Evolutionary conservation across 2,113 vertebrate species (phyloP), one percentile per base, ranked within the genome.

Genomic region (Petaurus breviceps): DNA sequence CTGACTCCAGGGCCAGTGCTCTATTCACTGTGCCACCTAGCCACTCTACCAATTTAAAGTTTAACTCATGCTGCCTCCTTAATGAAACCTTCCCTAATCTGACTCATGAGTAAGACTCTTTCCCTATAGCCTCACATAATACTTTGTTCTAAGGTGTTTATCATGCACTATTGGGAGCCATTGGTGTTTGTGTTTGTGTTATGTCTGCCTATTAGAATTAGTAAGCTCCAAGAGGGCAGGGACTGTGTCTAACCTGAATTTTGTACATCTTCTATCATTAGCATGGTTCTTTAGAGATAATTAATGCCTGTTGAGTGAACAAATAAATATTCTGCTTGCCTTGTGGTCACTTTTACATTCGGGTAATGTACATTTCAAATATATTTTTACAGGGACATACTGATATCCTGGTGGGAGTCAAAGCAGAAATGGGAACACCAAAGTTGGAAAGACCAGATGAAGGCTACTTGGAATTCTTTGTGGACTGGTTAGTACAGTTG

Each of bases 391-490:
- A 99, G 99, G 99, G 99, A 0, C 99, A 99, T 98, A 99, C 99
- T 2, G 99, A 99, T 91, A 99, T 99, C 96, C 98, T 99, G 52
- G 99, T 99, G 24, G 99, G 99, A 51, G 98, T 99, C 95, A 99
- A 99, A 97, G 99, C 99, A 92, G 99, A 99, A 98, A 99, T 99
- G 98, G 99, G 99, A 89, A 99, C 98, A n/a, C 99, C 99, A 0
- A 99, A 98, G 97, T 98, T 99, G 84, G 98, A 99, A 97, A 98
- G 98, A 8, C 99, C 99, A 93, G 95, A 99, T 6, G 99, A 99
- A 99, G 99, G 99, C 12, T 99, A 99, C 97, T 68, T 99, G 98
- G 99, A 99, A 97, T 99, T 99, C 97, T 99, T 99, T 95, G 99
- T 99, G 43, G 99, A 99, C 97, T 99, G 99, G 99, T 99, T 96